phyloP scores from a whole-genome alignment of 2,113 vertebrate species.

The Thryonomys swinderianus region DNA sequence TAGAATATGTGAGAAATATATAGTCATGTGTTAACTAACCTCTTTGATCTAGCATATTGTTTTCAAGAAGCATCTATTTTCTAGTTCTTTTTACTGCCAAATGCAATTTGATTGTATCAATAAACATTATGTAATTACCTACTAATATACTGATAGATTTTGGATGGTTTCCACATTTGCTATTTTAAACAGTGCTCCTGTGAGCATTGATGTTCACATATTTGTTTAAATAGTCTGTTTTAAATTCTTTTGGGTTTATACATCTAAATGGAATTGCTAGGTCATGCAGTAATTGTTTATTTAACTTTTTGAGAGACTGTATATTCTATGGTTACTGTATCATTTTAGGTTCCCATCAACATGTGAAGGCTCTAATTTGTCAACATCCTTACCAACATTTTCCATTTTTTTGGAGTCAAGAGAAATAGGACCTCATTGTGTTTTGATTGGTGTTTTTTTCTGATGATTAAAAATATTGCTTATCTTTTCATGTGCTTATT shows the following conservation, averaged over 20 bases:
- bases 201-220: not conserved
- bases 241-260: not conserved
- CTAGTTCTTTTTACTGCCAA: not conserved
- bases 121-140: not conserved
- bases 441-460: not conserved
- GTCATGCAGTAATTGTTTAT: not conserved
- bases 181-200: not conserved
- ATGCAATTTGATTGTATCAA: not conserved
- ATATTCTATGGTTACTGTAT: not conserved
- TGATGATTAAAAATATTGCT: not conserved
- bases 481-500: not conserved
- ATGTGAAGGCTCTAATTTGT: not conserved
- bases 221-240: not conserved
- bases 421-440: not conserved
- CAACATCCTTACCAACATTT: not conserved
- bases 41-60: not conserved
- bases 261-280: not conserved
- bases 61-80: not conserved
- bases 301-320: not conserved
- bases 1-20: not conserved
- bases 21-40: not conserved
- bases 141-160: not conserved
- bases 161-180: not conserved
- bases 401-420: not conserved
- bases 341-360: not conserved